Conservation (phyloP, 2,797 vertebrate genomes). For the Limnodromus scolopaceus region DNA sequence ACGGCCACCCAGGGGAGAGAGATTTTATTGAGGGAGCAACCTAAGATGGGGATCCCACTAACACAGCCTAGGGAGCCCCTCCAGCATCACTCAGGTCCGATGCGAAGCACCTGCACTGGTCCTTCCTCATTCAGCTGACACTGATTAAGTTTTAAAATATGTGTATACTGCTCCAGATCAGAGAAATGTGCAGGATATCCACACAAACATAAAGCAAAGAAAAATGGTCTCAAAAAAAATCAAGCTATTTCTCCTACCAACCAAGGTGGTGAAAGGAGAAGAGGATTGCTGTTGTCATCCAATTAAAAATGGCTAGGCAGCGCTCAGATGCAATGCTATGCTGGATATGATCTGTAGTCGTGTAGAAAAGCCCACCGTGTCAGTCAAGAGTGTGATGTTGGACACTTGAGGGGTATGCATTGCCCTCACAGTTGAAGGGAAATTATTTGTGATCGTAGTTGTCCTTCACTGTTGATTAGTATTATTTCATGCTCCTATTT, state of each 20-base stretch:
- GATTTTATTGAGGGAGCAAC: neutral
- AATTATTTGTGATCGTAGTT: neutral
- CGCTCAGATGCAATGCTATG: neutral
- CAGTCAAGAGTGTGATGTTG: neutral
- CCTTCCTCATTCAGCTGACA: neutral
- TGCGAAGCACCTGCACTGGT: rapidly evolving
- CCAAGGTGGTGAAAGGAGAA: neutral
- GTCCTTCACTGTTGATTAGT: neutral
- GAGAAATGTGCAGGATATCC: neutral
- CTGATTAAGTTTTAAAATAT: neutral
- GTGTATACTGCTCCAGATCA: neutral
- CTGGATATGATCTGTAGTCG: neutral
- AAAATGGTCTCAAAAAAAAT: neutral
- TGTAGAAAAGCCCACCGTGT: neutral
- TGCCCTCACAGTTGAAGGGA: neutral
- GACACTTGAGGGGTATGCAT: neutral
- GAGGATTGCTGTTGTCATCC: neutral
- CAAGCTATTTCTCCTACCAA: neutral
- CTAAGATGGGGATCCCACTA: neutral
- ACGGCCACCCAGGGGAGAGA: rapidly evolving
- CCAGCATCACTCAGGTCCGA: rapidly evolving
- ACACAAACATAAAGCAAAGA: neutral
- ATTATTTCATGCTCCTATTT: neutral
- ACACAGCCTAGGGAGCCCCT: neutral
- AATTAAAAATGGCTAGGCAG: neutral